Percentiles rank a stretch among this genome's conserved stretches.
Evolutionary conservation across 2,113 vertebrate species (phyloP).

Genomic region (Dipodomys merriami): DNA sequence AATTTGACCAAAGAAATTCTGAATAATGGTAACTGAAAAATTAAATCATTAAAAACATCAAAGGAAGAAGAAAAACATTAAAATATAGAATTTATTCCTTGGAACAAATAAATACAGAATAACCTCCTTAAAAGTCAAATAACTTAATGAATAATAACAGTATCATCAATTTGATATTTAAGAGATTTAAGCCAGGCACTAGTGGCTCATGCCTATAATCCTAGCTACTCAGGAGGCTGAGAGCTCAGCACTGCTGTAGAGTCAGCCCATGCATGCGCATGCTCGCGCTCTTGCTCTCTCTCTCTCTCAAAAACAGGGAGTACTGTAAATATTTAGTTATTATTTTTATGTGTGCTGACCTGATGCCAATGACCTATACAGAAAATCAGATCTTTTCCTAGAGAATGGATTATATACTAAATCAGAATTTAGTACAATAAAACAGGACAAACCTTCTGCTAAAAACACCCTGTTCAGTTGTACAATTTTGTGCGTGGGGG

Average conservation of each 20-base stretch:
- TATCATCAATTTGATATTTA: background rate
- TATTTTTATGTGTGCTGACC: background rate
- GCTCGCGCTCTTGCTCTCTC: too few species aligned
- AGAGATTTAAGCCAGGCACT: background rate
- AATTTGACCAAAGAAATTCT: constrained; percentile 20
- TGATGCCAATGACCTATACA: background rate
- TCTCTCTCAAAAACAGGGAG: too few species aligned
- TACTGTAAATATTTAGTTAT: too few species aligned
- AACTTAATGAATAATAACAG: background rate
- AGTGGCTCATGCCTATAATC: background rate
- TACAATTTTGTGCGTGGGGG: background rate
- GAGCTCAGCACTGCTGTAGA: too few species aligned
- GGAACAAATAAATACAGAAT: constrained; percentile 16
- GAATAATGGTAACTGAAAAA: background rate
- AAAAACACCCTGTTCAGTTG: background rate
- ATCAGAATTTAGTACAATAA: background rate
- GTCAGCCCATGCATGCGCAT: too few species aligned
- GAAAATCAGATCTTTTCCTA: background rate
- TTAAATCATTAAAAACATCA: background rate
- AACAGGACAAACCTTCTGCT: background rate
- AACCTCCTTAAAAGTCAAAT: constrained; percentile 34
- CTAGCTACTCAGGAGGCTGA: background rate
- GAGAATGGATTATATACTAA: constrained; percentile 19
- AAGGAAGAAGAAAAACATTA: constrained; percentile 5
- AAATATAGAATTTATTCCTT: background rate